Conservation (phyloP, 2,888 invertebrate species). For the Elysia crispata region DNA sequence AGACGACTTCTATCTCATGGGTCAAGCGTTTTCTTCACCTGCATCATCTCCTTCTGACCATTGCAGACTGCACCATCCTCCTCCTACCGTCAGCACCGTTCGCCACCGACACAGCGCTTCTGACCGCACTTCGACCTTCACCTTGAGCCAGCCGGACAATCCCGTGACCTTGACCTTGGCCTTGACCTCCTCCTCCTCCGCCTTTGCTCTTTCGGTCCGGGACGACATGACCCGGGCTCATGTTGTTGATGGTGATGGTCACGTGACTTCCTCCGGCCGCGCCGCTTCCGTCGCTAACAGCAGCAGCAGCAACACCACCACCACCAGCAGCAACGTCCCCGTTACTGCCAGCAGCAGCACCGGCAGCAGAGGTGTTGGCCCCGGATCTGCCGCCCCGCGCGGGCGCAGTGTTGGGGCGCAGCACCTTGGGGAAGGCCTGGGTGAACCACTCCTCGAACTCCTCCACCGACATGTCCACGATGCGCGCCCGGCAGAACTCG, state of each 20-base stretch:
- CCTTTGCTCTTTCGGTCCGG: neutral
- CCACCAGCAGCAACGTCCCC: neutral
- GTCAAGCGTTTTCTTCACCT: too few relatives aligned
- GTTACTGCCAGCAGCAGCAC: constrained; percentile 9
- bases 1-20: too few relatives aligned
- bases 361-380: neutral
- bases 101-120: constrained; percentile 19
- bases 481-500: constrained; percentile 75
- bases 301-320: neutral
- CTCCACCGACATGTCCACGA: constrained; percentile 75
- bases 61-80: constrained; percentile 27
- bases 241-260: neutral
- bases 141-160: too few relatives aligned
- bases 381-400: constrained; percentile 42
- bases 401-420: constrained; percentile 72
- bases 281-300: neutral
- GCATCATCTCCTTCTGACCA: neutral
- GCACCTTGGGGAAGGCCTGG: constrained; percentile 70
- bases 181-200: too few relatives aligned
- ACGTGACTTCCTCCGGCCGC: neutral
- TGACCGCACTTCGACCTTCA: neutral
- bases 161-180: neutral
- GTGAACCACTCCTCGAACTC: constrained; percentile 76
- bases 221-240: neutral
- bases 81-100: constrained; percentile 15